A percentile compares a stretch with the other conserved stretches of the same genome.
Evolutionary conservation across 1,140 invertebrate species (phyloP).

Genomic region (Centruroides vittatus): DNA sequence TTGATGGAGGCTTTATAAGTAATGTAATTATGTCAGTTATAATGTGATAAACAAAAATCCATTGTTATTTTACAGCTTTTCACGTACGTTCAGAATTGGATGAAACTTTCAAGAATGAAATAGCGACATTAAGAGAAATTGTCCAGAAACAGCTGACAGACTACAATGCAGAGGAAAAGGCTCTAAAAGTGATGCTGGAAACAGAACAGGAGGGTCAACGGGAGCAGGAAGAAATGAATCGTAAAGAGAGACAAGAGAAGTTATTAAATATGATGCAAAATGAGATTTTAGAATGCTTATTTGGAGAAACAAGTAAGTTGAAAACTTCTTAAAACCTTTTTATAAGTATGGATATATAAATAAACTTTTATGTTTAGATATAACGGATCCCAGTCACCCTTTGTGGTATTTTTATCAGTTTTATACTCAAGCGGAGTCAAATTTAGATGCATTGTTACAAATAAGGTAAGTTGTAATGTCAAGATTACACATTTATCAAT

Average conservation of each 20-base stretch:
- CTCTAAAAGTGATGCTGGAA: conserved; percentile 34
- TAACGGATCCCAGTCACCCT: conserved; percentile 10
- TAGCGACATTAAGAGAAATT: conserved; percentile 27
- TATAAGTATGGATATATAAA: not conserved
- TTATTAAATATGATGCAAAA: conserved; percentile 1
- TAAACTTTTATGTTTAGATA: conserved; percentile 6
- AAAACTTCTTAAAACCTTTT: not conserved
- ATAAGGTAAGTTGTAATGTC: conserved; percentile 18
- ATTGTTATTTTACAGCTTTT: not conserved
- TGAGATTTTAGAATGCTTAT: not conserved
- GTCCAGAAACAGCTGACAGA: conserved; percentile 32
- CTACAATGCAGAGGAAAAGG: conserved; percentile 37
- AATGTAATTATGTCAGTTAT: too few relatives aligned
- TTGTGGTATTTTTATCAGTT: conserved; percentile 19
- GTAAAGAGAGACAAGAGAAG: conserved; percentile 1
- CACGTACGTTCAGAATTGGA: conserved; percentile 31
- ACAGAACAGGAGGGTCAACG: conserved; percentile 22
- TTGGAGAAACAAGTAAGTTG: conserved; percentile 1
- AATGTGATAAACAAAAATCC: too few relatives aligned
- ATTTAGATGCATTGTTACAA: conserved; percentile 19
- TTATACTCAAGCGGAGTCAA: conserved; percentile 20
- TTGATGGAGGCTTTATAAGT: too few relatives aligned
- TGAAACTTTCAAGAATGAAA: conserved; percentile 24
- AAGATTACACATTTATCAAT: not conserved
- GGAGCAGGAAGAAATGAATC: conserved; percentile 9